phyloP scores from a whole-genome alignment of 2,797 vertebrate species.

The Ctenosaura bakeri region DNA sequence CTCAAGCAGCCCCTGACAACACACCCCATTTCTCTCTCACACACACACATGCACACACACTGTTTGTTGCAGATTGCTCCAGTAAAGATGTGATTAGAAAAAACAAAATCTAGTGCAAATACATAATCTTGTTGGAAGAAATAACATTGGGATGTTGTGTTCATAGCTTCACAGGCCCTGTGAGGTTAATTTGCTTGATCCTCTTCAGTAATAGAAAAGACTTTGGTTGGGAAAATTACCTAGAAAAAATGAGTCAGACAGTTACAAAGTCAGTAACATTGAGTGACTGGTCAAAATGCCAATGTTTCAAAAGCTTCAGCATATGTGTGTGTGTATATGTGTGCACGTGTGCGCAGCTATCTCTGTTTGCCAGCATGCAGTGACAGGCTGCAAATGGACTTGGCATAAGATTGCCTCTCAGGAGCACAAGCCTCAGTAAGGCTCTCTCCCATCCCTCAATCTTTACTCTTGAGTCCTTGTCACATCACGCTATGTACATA shows the following conservation, averaged over 20 bases:
- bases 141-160: conserved; percentile 48
- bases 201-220: conserved; percentile 58
- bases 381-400: conserved; percentile 58
- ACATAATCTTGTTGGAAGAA: conserved; percentile 38
- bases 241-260: conserved; percentile 58
- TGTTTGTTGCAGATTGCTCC: conserved; percentile 22
- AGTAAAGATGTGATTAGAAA: conserved; percentile 37
- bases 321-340: background rate
- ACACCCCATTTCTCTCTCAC: too few relatives aligned
- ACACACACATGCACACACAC: background rate
- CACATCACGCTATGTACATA: conserved; percentile 1
- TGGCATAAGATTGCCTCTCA: conserved; percentile 54
- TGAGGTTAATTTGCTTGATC: conserved; percentile 59
- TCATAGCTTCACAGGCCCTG: conserved; percentile 16
- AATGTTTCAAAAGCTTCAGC: conserved; percentile 44
- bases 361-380: conserved; percentile 28
- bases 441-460: conserved; percentile 26
- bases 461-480: conserved; percentile 55
- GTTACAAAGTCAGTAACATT: conserved; percentile 36
- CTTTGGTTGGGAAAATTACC: conserved; percentile 52
- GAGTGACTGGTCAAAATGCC: conserved; percentile 51
- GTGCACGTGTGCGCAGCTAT: background rate
- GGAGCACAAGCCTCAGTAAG: conserved; percentile 17
- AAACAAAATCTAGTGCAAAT: conserved; percentile 21
- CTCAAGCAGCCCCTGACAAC: too few relatives aligned